Evolutionary conservation across 2,113 vertebrate genomes (phyloP), one percentile per base, ranked within the genome.

Genomic region (Scolopax mira): DNA sequence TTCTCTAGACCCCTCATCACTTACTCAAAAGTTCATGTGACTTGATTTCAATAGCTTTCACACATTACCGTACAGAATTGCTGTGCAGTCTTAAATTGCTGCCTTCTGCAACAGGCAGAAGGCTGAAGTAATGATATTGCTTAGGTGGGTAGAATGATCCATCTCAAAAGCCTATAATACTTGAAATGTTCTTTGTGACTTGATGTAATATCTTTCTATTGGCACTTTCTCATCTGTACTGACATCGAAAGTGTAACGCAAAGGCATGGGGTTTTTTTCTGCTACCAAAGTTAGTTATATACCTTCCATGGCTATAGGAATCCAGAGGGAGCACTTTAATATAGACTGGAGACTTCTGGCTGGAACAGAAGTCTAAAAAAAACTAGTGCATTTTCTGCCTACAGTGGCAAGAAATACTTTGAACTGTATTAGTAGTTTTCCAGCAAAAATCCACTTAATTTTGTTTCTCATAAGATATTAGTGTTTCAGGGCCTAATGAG

Each of bases 21-120:
- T 78, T 21, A 17, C 22, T 54, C 25, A 18, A 4, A 60, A 82
- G 57, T 4, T 41, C 39, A 4, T 2, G 21, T 58, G 60, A 48
- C 31, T 54, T 22, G 15, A 46, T 57, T 58, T 28, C 44, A 13
- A 2, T 5, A 49, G 41, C 44, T 75, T 80, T 33, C 37, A 25
- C 11, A 4, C 0, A 1, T 18, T 30, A 24, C 24, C 23, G 6
- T 2, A 9, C 64, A 54, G 49, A 65, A 11, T 23, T 41, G 44
- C 58, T 31, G 4, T 0, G 3, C 13, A 31, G 18, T 6, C 54
- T 64, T 31, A 31, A 54, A 35, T 16, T 35, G 9, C 44, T 77
- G 35, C 33, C 41, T 46, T 22, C 48, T 79, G 41, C 66, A 88
- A 25, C 27, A 61, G 15, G 44, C 49, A 79, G 31, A n/a, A 51